Evolutionary conservation across 2,113 vertebrate genomes (phyloP).

Genomic region (Haemorhous mexicanus): DNA sequence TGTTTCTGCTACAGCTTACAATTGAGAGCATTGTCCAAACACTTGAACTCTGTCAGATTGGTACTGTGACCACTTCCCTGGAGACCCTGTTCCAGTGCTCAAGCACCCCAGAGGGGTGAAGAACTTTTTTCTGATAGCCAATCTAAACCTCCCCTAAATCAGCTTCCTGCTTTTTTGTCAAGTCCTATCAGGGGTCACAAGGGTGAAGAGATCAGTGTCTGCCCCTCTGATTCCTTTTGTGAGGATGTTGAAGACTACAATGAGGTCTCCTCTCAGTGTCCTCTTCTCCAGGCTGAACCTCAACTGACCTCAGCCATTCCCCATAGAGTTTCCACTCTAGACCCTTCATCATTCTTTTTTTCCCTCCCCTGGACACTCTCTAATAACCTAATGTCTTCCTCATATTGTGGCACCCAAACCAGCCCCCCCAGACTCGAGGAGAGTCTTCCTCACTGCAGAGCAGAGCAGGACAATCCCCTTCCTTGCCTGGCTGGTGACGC

Average conservation of each 20-base stretch:
- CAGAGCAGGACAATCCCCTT: neutral
- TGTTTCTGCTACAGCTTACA: neutral
- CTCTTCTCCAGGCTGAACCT: neutral
- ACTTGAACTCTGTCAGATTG: neutral
- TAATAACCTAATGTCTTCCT: rapidly evolving
- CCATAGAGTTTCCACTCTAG: neutral
- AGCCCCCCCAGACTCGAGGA: rapidly evolving
- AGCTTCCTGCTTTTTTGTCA: neutral
- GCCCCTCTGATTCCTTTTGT: neutral
- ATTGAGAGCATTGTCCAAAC: neutral
- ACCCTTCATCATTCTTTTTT: neutral
- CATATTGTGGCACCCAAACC: neutral
- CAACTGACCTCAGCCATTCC: neutral
- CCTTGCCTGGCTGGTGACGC: rapidly evolving
- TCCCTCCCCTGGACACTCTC: neutral
- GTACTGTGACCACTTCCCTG: neutral
- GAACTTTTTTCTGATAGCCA: neutral
- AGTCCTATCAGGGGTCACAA: neutral
- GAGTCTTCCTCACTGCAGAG: rapidly evolving
- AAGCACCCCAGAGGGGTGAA: neutral
- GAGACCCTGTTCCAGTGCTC: neutral
- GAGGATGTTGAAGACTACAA: neutral
- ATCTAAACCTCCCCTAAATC: neutral
- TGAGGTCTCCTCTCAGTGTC: neutral
- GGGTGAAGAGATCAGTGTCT: neutral